Evolutionary conservation across 2,797 vertebrate genomes (phyloP).

Genomic region (Prionace glauca): DNA sequence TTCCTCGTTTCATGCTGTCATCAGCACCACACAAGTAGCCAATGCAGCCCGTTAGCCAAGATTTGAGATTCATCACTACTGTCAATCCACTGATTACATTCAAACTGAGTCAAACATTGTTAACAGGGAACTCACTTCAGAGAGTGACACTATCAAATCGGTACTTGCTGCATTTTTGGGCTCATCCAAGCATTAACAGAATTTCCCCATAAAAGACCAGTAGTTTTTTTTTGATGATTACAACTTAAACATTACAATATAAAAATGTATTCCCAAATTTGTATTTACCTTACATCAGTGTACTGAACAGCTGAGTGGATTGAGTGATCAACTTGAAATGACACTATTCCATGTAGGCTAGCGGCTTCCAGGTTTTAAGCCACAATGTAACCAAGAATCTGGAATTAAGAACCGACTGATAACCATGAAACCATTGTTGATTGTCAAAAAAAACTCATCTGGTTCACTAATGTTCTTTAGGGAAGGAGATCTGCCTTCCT

Average conservation of each 20-base stretch:
- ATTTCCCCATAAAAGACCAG: neutral
- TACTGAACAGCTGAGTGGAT: neutral
- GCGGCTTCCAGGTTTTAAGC: neutral
- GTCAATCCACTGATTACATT: neutral
- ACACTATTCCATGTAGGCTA: neutral
- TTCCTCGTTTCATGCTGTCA: neutral
- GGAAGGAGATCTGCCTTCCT: too few species aligned
- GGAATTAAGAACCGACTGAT: too few species aligned
- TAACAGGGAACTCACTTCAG: neutral
- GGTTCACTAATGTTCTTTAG: too few species aligned
- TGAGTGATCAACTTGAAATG: neutral
- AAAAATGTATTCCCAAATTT: neutral
- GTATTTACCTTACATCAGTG: neutral
- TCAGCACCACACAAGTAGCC: neutral
- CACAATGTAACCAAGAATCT: neutral
- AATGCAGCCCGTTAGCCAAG: neutral
- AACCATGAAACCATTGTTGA: too few species aligned
- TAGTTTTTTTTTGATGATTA: neutral
- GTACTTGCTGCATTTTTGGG: neutral
- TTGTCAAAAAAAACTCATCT: too few species aligned
- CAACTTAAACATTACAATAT: neutral
- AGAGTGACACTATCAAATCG: neutral
- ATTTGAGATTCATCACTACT: neutral
- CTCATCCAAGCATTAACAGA: neutral
- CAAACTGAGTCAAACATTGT: neutral